These are phyloP conservation scores for Conger conger DNA, from an alignment of 2,113 vertebrate species.

Conservation along the genomic window DNA sequence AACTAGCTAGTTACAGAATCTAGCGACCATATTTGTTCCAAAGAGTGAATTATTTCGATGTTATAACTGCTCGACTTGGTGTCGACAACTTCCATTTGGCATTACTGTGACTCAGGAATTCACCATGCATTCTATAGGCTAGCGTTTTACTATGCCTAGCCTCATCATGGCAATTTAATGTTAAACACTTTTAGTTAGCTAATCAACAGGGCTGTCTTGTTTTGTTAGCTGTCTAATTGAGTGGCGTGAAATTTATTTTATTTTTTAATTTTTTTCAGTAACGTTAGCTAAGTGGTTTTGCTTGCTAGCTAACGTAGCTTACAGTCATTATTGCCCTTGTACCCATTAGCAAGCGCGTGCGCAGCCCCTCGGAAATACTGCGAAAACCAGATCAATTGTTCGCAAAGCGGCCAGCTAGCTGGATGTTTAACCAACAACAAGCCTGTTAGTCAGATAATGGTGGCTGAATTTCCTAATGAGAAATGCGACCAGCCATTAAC, in stretches of 20 bases:
- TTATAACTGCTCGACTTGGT: neutral
- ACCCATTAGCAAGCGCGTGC: neutral
- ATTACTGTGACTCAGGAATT: slow-evolving; percentile 29
- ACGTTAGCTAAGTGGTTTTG: neutral
- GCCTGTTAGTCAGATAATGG: too few relatives aligned
- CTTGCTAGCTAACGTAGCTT: neutral
- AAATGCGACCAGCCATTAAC: too few relatives aligned
- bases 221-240: neutral
- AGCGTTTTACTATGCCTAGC: neutral
- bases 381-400: neutral
- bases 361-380: neutral
- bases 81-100: neutral
- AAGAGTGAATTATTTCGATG: neutral
- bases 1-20: neutral
- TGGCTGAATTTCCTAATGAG: too few relatives aligned
- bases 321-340: neutral
- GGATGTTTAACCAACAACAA: too few relatives aligned
- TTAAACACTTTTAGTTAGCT: neutral
- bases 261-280: neutral
- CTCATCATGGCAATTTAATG: neutral
- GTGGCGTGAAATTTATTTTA: too few relatives aligned
- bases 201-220: neutral
- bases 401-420: neutral
- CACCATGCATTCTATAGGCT: slow-evolving; percentile 8
- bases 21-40: neutral